A percentile compares a stretch with the other conserved stretches of the same genome.
Evolutionary conservation across 2,888 invertebrate species (phyloP).

Genomic region (Andricus curvator): DNA sequence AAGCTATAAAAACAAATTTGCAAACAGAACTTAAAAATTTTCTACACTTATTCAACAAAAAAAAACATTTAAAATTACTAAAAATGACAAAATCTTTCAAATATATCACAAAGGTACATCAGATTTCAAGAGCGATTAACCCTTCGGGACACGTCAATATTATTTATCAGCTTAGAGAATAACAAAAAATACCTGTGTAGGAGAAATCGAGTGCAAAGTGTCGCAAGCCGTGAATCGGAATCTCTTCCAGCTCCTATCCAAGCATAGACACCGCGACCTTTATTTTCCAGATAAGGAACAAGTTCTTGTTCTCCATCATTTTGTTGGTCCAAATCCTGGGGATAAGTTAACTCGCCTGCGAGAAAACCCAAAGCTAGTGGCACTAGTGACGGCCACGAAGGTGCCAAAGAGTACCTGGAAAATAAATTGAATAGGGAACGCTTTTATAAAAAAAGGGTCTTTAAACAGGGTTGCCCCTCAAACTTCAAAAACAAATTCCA

Average conservation of each 20-base stretch:
- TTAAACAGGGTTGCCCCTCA: too few relatives aligned
- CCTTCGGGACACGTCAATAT: not conserved
- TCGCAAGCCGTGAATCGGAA: slow-evolving; percentile 87
- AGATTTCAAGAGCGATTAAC: too few relatives aligned
- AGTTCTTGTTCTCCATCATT: slow-evolving; percentile 71
- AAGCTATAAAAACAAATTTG: too few relatives aligned
- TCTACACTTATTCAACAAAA: too few relatives aligned
- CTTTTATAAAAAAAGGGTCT: too few relatives aligned
- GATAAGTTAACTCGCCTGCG: slow-evolving; percentile 73
- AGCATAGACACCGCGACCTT: slow-evolving; percentile 83
- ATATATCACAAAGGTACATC: too few relatives aligned
- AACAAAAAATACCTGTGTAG: slow-evolving; percentile 78
- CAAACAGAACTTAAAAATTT: too few relatives aligned
- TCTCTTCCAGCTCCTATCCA: slow-evolving; percentile 98
- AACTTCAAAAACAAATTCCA: too few relatives aligned
- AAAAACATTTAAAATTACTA: too few relatives aligned
- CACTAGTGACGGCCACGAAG: slow-evolving; percentile 74
- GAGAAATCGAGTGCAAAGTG: slow-evolving; percentile 90
- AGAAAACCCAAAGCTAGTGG: slow-evolving; percentile 73
- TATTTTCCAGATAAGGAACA: slow-evolving; percentile 76
- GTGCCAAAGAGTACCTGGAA: slow-evolving; percentile 70
- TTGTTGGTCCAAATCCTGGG: slow-evolving; percentile 66
- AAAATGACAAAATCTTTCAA: too few relatives aligned
- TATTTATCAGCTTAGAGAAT: not conserved
- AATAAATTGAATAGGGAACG: too few relatives aligned